Base-by-base conservation (phyloP, 2,797 vertebrate species). In the Aplochiton taeniatus region DNA sequence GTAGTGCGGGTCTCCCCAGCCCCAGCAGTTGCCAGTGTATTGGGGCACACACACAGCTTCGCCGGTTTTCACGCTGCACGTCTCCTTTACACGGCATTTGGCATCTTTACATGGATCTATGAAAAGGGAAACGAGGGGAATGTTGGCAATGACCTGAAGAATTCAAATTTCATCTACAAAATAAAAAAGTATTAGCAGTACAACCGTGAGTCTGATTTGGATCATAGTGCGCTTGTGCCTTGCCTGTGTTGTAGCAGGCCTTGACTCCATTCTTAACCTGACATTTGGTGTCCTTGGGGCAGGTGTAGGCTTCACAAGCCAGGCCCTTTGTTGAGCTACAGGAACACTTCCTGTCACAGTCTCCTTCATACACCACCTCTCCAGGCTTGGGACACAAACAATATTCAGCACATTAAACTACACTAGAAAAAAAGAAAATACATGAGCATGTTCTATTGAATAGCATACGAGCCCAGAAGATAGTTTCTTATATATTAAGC, bases 1-100 rank as follows among this genome's bases (percentile, higher is more conserved):
- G 69, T 93, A 96, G 59, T 96, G 95, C 1, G 95, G 93, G 63
- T 96, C 95, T 0, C 94, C 94, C 79, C 89, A 92, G 0, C 83
- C 91, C 79, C 90, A 92, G 84, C 96, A 98, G 4, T 65, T 82
- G 8, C 90, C 90, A 0, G 66, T 78, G 57, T 84, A 79, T 4
- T 80, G 65, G 0, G 90, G 85, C 43, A 87, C 7, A 0, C 95
- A 96, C 0, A 31, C 62, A 14, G 91, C 83, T 31, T 85, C 69
- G 1, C 73, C 83, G 0, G 74, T 82, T 7, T 75, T 51, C 59
- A 92, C 47, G 12, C 4, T 54, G 47, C 94, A 95, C 0, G 11
- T 76, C 77, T 95, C 92, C 71, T 91, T 90, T 11, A 84, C 57
- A 0, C 87, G 70, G 49, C 95, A 97, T 0, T 41, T 78, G 4